Conservation (phyloP, 2,888 invertebrate species). For the Drosophila yooni region DNA sequence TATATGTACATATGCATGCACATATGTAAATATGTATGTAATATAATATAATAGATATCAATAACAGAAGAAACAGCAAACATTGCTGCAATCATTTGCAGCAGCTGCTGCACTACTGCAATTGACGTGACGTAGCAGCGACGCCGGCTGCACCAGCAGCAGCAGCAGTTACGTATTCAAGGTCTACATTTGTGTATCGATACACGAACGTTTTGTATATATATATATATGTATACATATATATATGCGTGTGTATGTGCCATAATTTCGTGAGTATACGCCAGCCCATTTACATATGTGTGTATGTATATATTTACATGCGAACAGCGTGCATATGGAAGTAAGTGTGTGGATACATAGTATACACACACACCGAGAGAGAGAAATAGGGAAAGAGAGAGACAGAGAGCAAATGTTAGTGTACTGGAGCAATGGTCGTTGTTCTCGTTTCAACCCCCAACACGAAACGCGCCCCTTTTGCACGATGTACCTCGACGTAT, state of each 20-base stretch:
- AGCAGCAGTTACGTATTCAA: slow-evolving; percentile 66
- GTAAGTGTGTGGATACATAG: slow-evolving; percentile 23
- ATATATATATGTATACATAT: slow-evolving; percentile 2
- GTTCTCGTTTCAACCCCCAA: slow-evolving; percentile 66
- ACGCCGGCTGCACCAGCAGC: slow-evolving; percentile 22
- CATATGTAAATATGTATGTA: background rate
- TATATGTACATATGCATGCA: background rate
- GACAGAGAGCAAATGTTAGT: slow-evolving; percentile 20
- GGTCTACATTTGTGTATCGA: slow-evolving; percentile 76
- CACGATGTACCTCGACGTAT: slow-evolving; percentile 49
- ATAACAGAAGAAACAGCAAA: slow-evolving; percentile 1
- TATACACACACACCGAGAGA: slow-evolving; percentile 47
- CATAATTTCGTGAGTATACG: slow-evolving; percentile 51
- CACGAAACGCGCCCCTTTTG: slow-evolving; percentile 66
- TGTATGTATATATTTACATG: slow-evolving; percentile 18
- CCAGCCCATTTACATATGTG: slow-evolving; percentile 25
- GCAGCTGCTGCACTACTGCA: slow-evolving; percentile 29
- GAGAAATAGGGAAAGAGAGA: background rate
- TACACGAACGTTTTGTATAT: slow-evolving; percentile 46
- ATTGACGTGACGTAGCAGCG: slow-evolving; percentile 51
- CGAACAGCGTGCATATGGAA: slow-evolving; percentile 12
- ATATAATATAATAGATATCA: slow-evolving; percentile 7
- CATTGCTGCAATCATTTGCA: slow-evolving; percentile 33
- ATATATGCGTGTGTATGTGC: slow-evolving; percentile 17
- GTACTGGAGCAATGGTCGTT: slow-evolving; percentile 58